phyloP scores from a whole-genome alignment of 2,797 vertebrate species.

The Molothrus aeneus region DNA sequence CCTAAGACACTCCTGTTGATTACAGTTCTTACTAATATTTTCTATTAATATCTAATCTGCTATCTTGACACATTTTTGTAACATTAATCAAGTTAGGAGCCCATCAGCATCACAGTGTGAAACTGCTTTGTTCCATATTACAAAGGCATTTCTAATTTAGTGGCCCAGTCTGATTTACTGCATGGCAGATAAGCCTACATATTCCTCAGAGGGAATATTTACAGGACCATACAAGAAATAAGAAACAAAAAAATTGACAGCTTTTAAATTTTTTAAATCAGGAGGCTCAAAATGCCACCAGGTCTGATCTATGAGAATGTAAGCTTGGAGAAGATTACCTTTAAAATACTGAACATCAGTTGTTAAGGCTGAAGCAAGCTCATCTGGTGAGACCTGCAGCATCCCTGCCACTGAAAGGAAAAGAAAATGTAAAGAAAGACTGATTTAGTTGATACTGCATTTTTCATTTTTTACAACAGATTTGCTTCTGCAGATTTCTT shows the following conservation, averaged over 20 bases:
- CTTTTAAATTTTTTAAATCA: background rate
- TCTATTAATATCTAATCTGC: background rate
- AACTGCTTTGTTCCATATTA: background rate
- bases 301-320: background rate
- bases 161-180: background rate
- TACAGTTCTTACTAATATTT: background rate
- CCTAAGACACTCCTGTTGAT: background rate
- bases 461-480: background rate
- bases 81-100: background rate
- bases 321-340: slow-evolving; percentile 78
- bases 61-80: background rate
- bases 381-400: slow-evolving; percentile 89
- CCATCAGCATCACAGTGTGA: background rate
- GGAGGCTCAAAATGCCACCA: background rate
- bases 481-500: background rate
- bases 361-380: slow-evolving; percentile 88
- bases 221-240: background rate
- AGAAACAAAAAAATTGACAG: background rate
- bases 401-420: slow-evolving; percentile 84
- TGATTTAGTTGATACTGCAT: background rate
- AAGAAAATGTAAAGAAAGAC: background rate
- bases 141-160: background rate
- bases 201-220: background rate
- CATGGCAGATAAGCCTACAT: background rate
- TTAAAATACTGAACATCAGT: slow-evolving; percentile 92